These are phyloP conservation scores for Heliocidaris erythrogramma DNA, from an alignment of 35 echinoderm and acorn worm species.

Conservation along the genomic window DNA sequence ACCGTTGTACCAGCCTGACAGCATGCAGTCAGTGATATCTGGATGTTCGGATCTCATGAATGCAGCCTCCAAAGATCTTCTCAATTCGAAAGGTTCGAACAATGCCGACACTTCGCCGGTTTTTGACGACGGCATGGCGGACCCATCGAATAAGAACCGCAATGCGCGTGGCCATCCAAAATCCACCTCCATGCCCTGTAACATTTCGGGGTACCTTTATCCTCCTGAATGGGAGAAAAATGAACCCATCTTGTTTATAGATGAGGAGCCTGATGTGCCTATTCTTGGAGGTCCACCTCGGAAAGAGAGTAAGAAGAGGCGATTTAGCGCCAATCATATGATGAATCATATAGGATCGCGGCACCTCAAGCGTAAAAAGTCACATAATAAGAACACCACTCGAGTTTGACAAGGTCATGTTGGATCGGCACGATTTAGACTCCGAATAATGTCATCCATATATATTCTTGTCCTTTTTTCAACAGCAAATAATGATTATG, in stretches of 20 bases:
- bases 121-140: conserved; percentile 66
- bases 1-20: conserved; percentile 76
- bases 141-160: conserved; percentile 69
- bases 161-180: conserved; percentile 71
- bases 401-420: conserved; percentile 19
- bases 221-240: conserved; percentile 90
- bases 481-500: conserved; percentile 45
- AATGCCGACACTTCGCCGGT: conserved; percentile 50
- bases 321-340: conserved; percentile 58
- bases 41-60: conserved; percentile 71
- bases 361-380: conserved; percentile 53
- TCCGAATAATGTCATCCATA: not conserved
- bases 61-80: conserved; percentile 61
- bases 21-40: conserved; percentile 92
- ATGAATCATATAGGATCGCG: conserved; percentile 63
- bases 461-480: not conserved
- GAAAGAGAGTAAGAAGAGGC: conserved; percentile 65
- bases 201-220: conserved; percentile 82
- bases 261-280: conserved; percentile 86
- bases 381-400: conserved; percentile 61
- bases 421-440: not conserved
- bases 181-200: conserved; percentile 77
- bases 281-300: conserved; percentile 64
- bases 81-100: conserved; percentile 58
- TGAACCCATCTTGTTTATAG: conserved; percentile 91